phyloP scores from a whole-genome alignment of 2,113 vertebrate genomes.

The Paradisaea rubra region DNA sequence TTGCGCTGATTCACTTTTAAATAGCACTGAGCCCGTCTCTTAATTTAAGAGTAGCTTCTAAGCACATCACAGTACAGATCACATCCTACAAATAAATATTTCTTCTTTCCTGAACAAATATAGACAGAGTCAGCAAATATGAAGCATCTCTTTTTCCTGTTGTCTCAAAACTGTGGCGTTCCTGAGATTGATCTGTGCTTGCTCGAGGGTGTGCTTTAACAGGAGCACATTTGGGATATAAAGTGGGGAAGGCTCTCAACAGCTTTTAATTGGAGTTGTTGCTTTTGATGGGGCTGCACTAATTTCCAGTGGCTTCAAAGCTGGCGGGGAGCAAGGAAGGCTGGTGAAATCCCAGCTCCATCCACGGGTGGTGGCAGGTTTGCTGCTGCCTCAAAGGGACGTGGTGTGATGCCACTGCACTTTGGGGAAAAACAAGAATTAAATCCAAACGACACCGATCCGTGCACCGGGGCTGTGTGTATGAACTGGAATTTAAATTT shows the following conservation, averaged over 20 bases:
- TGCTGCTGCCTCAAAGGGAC: background rate
- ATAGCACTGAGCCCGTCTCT: background rate
- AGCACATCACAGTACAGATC: background rate
- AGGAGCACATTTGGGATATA: background rate
- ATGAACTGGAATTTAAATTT: background rate
- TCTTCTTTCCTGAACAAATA: background rate
- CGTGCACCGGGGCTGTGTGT: background rate
- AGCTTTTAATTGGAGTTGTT: conserved; percentile 19
- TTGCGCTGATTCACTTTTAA: background rate
- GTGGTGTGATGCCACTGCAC: accelerated
- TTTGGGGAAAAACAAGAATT: background rate
- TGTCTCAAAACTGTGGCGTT: background rate
- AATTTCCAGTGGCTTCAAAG: conserved; percentile 12
- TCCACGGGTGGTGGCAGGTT: background rate
- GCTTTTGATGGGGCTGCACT: conserved; percentile 9
- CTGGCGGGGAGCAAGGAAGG: accelerated
- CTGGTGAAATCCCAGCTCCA: background rate
- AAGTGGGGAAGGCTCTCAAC: background rate
- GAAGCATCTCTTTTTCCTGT: background rate
- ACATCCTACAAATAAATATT: background rate
- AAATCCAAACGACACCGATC: background rate
- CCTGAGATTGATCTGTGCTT: background rate
- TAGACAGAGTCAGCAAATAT: background rate
- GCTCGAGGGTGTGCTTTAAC: background rate
- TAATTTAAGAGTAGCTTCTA: background rate